Conservation (phyloP, 2,113 vertebrate genomes). For the Thamnophis sirtalis region DNA sequence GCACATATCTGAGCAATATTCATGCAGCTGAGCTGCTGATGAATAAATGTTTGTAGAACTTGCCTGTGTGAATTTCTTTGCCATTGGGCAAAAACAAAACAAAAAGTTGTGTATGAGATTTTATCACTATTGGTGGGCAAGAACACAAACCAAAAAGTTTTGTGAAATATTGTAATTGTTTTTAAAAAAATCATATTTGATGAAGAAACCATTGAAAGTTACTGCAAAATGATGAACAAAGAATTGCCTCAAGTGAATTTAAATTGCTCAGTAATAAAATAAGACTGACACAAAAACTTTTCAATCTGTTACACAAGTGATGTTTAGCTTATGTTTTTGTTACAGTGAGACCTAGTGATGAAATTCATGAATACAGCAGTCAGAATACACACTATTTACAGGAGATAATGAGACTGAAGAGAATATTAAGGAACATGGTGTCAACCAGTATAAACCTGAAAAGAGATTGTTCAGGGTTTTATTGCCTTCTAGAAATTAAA, state of each 20-base stretch:
- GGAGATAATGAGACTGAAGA: constrained; percentile 6
- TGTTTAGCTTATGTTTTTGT: neutral
- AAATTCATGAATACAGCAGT: constrained; percentile 12
- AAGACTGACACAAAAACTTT: neutral
- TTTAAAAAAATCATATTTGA: neutral
- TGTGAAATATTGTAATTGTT: neutral
- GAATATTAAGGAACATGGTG: constrained; percentile 11
- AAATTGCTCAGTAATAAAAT: neutral
- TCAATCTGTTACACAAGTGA: neutral
- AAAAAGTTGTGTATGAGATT: neutral
- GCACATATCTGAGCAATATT: neutral
- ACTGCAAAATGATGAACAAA: constrained; percentile 2
- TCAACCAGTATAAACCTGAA: constrained; percentile 20
- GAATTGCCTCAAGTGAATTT: neutral
- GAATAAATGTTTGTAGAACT: neutral
- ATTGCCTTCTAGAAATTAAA: neutral
- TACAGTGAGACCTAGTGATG: neutral
- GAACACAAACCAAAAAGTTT: neutral
- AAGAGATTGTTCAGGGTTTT: constrained; percentile 11
- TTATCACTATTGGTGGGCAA: neutral
- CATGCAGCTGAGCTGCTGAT: neutral
- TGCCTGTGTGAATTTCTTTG: neutral
- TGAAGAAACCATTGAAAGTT: constrained; percentile 3
- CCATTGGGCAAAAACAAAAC: neutral
- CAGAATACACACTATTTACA: neutral